Evolutionary conservation across 2,113 vertebrate genomes (phyloP).

Genomic region (Conger conger): DNA sequence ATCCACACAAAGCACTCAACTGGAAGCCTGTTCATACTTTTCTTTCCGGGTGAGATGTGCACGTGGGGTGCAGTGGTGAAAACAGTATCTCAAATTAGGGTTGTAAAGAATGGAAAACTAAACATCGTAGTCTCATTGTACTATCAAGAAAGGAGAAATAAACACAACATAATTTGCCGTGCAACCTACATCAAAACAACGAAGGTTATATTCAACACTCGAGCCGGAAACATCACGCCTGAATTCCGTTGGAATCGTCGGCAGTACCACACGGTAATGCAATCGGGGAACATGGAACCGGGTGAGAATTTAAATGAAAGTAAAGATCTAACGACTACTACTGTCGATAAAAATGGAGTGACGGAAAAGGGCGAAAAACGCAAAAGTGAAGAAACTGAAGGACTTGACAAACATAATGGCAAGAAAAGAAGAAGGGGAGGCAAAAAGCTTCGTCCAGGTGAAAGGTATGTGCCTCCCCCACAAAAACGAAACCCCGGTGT

Average conservation of each 20-base stretch:
- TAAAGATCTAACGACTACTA: background rate
- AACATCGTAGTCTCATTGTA: background rate
- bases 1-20: no score
- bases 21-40: no score
- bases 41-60: background rate
- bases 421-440: constrained; percentile 61
- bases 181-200: background rate
- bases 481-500: constrained; percentile 80
- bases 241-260: background rate
- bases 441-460: constrained; percentile 60
- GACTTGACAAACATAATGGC: constrained; percentile 20
- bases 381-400: constrained; percentile 50
- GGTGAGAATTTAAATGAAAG: constrained; percentile 8
- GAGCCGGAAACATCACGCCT: background rate
- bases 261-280: background rate
- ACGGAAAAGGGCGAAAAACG: constrained; percentile 57
- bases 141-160: background rate
- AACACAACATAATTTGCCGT: background rate
- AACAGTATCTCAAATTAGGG: background rate
- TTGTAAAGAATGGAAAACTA: background rate
- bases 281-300: constrained; percentile 8
- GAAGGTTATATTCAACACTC: background rate
- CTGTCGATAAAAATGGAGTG: background rate
- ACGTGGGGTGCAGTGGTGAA: background rate
- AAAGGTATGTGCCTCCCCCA: constrained; percentile 86